Conservation (phyloP, 2,888 invertebrate species). For the Callyntrura sp. region DNA sequence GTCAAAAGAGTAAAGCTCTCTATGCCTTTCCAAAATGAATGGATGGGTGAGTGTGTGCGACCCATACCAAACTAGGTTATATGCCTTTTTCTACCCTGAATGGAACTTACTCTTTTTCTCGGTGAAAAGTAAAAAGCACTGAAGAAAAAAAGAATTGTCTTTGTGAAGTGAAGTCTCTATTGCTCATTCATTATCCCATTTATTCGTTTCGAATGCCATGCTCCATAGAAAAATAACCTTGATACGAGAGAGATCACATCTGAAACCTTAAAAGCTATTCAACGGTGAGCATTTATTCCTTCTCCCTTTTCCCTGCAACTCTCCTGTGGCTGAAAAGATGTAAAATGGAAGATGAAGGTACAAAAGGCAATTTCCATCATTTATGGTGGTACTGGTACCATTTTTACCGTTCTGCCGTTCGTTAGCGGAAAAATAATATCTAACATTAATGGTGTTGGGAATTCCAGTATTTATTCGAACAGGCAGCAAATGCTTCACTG, state of each 20-base stretch:
- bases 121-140: background rate
- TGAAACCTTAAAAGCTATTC: slow-evolving; percentile 41
- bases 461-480: background rate
- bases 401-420: slow-evolving; percentile 4
- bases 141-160: slow-evolving; percentile 10
- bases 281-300: slow-evolving; percentile 62
- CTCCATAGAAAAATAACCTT: background rate
- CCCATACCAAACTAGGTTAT: slow-evolving; percentile 39
- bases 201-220: background rate
- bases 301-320: slow-evolving; percentile 9
- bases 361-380: background rate
- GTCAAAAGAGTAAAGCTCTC: background rate
- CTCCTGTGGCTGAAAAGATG: slow-evolving; percentile 16
- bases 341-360: background rate
- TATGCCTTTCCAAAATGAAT: slow-evolving; percentile 2
- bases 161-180: slow-evolving; percentile 21
- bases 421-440: slow-evolving; percentile 5
- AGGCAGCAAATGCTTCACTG: background rate
- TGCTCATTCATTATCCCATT: slow-evolving; percentile 55
- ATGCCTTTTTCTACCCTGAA: background rate
- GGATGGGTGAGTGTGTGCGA: slow-evolving; percentile 34
- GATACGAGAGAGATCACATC: background rate
- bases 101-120: background rate
- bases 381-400: background rate
- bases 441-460: slow-evolving; percentile 16